A percentile compares a stretch with the other conserved stretches of the same genome.
Evolutionary conservation across 2,888 invertebrate species (phyloP).

Genomic region (Orchestes rusci): DNA sequence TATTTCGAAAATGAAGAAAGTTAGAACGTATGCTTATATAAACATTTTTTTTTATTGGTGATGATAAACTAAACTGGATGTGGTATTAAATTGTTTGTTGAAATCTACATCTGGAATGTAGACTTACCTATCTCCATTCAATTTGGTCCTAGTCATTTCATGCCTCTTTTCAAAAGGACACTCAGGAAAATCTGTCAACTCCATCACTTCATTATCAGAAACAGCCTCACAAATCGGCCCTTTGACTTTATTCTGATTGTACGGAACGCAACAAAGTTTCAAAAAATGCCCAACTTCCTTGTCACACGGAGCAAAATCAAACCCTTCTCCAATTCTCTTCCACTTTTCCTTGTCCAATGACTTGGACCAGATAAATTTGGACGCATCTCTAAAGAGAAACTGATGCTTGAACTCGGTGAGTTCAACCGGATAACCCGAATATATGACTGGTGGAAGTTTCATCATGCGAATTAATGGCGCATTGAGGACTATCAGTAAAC

Average conservation of each 20-base stretch:
- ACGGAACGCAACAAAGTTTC: conserved; percentile 54
- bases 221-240: conserved; percentile 59
- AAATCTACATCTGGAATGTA: neutral
- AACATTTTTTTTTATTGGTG: no score
- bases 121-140: conserved; percentile 53
- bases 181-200: conserved; percentile 39
- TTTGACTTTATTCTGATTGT: conserved; percentile 41
- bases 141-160: conserved; percentile 53
- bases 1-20: no score
- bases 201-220: conserved; percentile 52
- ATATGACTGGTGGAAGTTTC: conserved; percentile 58
- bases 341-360: conserved; percentile 48
- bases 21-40: no score
- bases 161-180: conserved; percentile 81
- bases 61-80: no score
- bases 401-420: conserved; percentile 60
- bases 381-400: conserved; percentile 51
- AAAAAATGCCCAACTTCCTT: conserved; percentile 61
- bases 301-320: conserved; percentile 51
- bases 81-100: no score
- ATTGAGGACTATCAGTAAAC: conserved; percentile 61
- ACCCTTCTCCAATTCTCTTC: conserved; percentile 52
- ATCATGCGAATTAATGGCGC: conserved; percentile 62
- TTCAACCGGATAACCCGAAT: conserved; percentile 67
- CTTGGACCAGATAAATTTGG: conserved; percentile 63